Conservation (phyloP, 64 coral and sea anemone species). For the Montipora capricornis region DNA sequence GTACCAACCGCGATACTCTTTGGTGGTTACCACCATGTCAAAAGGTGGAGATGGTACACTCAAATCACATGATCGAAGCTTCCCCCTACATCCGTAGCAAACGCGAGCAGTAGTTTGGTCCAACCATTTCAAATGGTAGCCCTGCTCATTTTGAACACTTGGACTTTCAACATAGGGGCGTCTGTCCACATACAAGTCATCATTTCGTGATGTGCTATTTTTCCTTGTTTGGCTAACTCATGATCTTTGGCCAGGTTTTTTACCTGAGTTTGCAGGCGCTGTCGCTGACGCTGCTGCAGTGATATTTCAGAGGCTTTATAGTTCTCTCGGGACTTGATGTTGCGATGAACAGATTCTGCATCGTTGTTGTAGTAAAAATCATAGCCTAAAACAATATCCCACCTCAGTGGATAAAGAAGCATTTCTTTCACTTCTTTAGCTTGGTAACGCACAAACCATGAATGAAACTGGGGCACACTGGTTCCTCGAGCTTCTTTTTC, state of each 20-base stretch:
- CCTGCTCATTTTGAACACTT: too few species aligned
- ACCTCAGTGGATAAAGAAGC: slow-evolving; percentile 13
- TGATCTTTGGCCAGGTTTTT: too few species aligned
- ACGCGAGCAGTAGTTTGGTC: too few species aligned
- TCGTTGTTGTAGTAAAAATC: slow-evolving; percentile 62
- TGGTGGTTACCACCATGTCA: not conserved
- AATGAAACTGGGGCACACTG: not conserved
- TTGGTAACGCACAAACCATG: slow-evolving; percentile 32
- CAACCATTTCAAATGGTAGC: too few species aligned
- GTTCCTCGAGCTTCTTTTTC: slow-evolving; percentile 27
- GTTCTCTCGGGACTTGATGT: not conserved
- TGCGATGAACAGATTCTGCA: slow-evolving; percentile 27
- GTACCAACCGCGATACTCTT: not conserved
- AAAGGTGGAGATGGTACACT: not conserved
- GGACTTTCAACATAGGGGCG: too few species aligned
- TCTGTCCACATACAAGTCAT: too few species aligned
- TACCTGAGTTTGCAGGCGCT: not conserved
- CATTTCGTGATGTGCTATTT: too few species aligned
- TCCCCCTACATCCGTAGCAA: slow-evolving; percentile 47
- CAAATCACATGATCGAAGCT: slow-evolving; percentile 18
- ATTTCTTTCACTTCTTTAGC: slow-evolving; percentile 41
- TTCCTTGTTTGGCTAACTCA: too few species aligned
- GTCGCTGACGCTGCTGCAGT: not conserved
- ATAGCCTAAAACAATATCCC: slow-evolving; percentile 49
- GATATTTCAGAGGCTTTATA: slow-evolving; percentile 1